Percentiles rank a stretch among this genome's conserved stretches.
These are phyloP conservation scores for Perodicticus potto DNA, from an alignment of 2,797 vertebrate genomes.

Conservation along the genomic window DNA sequence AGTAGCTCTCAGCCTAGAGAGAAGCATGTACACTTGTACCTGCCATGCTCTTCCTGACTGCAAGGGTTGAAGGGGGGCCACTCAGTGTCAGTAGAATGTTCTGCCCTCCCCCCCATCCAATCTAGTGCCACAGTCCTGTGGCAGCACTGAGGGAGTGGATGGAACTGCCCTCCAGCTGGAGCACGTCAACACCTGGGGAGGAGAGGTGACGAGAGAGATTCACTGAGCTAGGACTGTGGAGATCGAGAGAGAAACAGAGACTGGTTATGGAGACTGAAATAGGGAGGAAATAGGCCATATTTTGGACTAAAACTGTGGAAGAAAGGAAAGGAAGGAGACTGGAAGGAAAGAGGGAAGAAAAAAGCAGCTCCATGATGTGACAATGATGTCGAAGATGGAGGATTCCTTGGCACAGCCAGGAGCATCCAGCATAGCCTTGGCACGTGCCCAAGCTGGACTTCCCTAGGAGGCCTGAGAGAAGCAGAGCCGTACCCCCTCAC, in stretches of 20 bases:
- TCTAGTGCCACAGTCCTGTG: not conserved
- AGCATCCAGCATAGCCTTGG: not conserved
- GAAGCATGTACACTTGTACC: not conserved
- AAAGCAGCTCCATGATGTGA: not conserved
- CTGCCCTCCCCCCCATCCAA: not conserved
- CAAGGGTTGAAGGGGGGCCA: not conserved
- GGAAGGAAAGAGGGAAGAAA: not conserved
- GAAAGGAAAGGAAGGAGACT: not conserved
- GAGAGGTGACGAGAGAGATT: too few species aligned
- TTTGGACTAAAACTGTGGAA: not conserved
- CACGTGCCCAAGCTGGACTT: not conserved
- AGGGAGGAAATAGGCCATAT: slow-evolving; percentile 6
- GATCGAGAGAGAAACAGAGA: not conserved
- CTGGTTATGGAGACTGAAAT: not conserved
- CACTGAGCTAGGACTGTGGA: not conserved
- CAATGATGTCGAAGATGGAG: slow-evolving; percentile 4
- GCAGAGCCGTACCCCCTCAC: not conserved
- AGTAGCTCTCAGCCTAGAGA: not conserved
- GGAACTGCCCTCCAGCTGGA: not conserved
- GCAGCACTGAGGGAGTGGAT: not conserved
- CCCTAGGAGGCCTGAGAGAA: not conserved
- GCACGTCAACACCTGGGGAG: not conserved
- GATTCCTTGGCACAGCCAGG: slow-evolving; percentile 58
- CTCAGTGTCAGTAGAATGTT: not conserved
- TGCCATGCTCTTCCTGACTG: not conserved